Evolutionary conservation across 2,888 invertebrate species (phyloP).

Genomic region (Ichneumoninae sp.): DNA sequence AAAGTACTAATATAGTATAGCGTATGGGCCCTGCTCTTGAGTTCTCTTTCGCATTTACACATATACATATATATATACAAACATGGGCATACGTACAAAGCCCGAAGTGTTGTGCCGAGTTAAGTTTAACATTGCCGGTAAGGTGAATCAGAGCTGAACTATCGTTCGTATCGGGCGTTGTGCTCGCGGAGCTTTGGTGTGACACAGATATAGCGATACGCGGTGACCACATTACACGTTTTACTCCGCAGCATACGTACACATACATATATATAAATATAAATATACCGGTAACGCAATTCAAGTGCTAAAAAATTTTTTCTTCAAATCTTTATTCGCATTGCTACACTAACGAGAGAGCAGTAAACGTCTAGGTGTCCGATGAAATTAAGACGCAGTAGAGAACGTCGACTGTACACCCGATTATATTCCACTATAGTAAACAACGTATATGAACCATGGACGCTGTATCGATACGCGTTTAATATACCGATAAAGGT

Average conservation of each 20-base stretch:
- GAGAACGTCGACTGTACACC: slow-evolving; percentile 1
- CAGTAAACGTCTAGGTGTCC: slow-evolving; percentile 55
- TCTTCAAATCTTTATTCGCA: slow-evolving; percentile 40
- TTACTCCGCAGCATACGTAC: neutral
- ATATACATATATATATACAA: slow-evolving; percentile 10
- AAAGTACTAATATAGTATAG: slow-evolving; percentile 71
- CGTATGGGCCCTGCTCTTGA: slow-evolving; percentile 23
- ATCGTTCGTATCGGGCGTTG: slow-evolving; percentile 75
- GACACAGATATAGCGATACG: slow-evolving; percentile 70
- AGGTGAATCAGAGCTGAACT: slow-evolving; percentile 81
- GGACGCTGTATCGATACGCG: slow-evolving; percentile 16
- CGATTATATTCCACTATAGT: slow-evolving; percentile 6
- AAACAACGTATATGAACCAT: neutral
- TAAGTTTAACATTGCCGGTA: slow-evolving; percentile 62
- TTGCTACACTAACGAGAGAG: slow-evolving; percentile 55
- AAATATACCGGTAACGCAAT: slow-evolving; percentile 8
- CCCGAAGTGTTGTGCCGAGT: slow-evolving; percentile 51
- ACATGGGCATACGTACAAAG: slow-evolving; percentile 25
- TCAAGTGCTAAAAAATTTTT: neutral
- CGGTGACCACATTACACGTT: slow-evolving; percentile 12
- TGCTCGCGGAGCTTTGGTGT: slow-evolving; percentile 74
- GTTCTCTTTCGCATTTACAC: slow-evolving; percentile 29
- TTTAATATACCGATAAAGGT: slow-evolving; percentile 59
- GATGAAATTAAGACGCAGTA: slow-evolving; percentile 61
- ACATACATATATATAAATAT: neutral